Base-by-base conservation (phyloP, 2,888 invertebrate genomes). In the Sphaerophoria taeniata region DNA sequence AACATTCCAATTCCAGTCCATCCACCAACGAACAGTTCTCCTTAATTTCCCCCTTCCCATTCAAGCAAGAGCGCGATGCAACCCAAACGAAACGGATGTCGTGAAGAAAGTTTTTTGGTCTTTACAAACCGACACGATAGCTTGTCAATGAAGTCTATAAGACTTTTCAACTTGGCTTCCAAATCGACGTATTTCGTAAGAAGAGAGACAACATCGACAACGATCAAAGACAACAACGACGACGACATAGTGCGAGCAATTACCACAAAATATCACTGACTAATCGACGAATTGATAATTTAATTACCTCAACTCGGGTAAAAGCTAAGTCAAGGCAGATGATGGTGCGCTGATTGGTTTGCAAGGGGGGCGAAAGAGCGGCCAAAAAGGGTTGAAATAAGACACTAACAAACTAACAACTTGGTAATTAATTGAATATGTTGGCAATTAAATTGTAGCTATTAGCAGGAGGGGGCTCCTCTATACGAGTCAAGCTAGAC, bases 401-500 rank as follows among this genome's bases (percentile, higher is more conserved):
- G 60, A 24, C 49, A 47, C n/a, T n/a, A n/a, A n/a, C n/a, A n/a
- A n/a, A 81, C 73, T 81, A 85, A 85, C 85, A 85, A 81, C 73
- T 81, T 70, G 81, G 76, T 85, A 85, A 85, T 85, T 85, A 85
- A 85, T 85, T 85, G 85, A 85, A 85, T 81, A 85, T 85, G 85
- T 81, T 85, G 72, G 81, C 85, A 85, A 85, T 85, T 85, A 85
- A 81, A 81, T 76, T 70, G 81, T 76, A 39, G 76, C 85, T 77
- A 75, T 79, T 79, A 79, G 71, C 75, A 67, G 75, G 24, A 2
- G 31, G 47, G n/a, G n/a, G n/a, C n/a, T n/a, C 58, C 16, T 39
- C 5, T 14, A 36, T 7, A 58, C 36, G 24, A 39, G 11, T 14
- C 24, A 36, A 58, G 58, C 3, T 58, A 24, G 24, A 1, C 24